phyloP scores from a whole-genome alignment of 2,888 invertebrate species.

The Dione juno region DNA sequence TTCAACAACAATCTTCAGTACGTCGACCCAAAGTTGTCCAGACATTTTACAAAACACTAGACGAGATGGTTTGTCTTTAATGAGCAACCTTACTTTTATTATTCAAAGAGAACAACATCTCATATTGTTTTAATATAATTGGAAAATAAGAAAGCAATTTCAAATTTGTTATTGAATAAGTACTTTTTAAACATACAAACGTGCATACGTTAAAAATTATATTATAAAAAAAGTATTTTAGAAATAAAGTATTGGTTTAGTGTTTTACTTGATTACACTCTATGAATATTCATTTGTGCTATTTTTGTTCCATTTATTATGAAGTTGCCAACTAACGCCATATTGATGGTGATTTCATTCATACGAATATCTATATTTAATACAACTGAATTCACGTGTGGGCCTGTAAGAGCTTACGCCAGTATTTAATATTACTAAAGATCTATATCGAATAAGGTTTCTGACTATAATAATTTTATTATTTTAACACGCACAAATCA shows the following conservation, averaged over 20 bases:
- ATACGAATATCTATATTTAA: not conserved
- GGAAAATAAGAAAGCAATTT: not conserved
- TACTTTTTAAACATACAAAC: too few species aligned
- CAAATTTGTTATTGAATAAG: not conserved
- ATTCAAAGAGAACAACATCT: not conserved
- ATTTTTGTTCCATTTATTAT: too few species aligned
- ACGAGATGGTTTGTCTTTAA: conserved; percentile 5
- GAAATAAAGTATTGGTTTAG: too few species aligned
- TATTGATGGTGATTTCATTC: too few species aligned
- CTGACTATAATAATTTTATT: not conserved
- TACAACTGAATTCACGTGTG: not conserved
- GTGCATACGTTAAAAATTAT: too few species aligned
- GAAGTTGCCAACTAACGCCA: too few species aligned
- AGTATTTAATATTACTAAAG: not conserved
- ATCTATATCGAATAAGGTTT: too few species aligned
- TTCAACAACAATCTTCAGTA: conserved; percentile 24
- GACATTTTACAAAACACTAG: conserved; percentile 12
- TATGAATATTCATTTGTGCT: too few species aligned
- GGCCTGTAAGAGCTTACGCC: not conserved
- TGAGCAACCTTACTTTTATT: conserved; percentile 10
- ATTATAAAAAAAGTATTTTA: too few species aligned
- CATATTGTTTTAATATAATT: not conserved
- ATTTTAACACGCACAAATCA: not conserved
- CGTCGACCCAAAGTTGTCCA: conserved; percentile 29
- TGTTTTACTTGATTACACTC: too few species aligned